A percentile compares a stretch with the other conserved stretches of the same genome.
phyloP scores from a whole-genome alignment of 1,140 invertebrate species.

The Nebria ingens region DNA sequence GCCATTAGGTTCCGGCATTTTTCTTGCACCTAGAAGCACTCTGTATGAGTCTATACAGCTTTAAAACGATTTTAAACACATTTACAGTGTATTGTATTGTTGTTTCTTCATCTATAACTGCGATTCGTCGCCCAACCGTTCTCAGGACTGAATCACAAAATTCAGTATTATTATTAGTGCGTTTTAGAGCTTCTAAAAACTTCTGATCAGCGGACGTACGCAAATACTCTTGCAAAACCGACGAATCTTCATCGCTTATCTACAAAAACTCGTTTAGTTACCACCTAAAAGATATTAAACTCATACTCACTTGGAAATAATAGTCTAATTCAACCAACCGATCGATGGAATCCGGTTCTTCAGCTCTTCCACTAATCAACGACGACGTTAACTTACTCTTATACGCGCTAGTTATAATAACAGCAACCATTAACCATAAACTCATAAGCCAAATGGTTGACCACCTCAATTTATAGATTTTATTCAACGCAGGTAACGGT shows the following conservation, averaged over 20 bases:
- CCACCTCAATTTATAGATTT: not conserved
- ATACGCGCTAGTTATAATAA: not conserved
- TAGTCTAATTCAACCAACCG: not conserved
- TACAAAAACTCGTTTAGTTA: not conserved
- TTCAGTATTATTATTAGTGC: not conserved
- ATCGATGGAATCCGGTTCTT: not conserved
- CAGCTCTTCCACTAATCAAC: not conserved
- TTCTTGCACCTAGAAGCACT: not conserved
- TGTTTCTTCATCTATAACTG: not conserved
- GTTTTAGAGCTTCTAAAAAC: not conserved
- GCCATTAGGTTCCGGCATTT: not conserved
- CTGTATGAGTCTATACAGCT: too few relatives aligned
- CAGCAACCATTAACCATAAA: not conserved
- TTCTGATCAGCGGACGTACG: not conserved
- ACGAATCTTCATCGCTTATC: not conserved
- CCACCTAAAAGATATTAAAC: not conserved
- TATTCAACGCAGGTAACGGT: not conserved
- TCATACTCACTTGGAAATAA: not conserved
- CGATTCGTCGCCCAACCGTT: not conserved
- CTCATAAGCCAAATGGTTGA: not conserved
- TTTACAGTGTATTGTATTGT: not conserved
- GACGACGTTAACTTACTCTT: conserved; percentile 5
- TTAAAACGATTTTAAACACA: not conserved
- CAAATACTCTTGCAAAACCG: not conserved
- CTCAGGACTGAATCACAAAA: not conserved